Evolutionary conservation across 2,113 vertebrate genomes (phyloP).

Genomic region (Petaurus breviceps): DNA sequence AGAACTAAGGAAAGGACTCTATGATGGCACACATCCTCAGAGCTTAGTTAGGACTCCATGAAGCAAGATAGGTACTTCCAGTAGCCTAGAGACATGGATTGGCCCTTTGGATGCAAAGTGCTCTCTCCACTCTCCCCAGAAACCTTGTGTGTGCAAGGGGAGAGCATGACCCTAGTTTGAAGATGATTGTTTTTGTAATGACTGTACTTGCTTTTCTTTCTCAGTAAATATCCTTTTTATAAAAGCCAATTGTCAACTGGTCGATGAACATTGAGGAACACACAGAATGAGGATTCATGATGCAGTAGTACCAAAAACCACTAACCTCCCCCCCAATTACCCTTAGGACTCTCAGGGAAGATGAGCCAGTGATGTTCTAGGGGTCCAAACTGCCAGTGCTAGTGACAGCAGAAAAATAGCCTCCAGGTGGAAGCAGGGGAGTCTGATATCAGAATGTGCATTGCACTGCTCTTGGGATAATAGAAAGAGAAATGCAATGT

Average conservation of each 20-base stretch:
- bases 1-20: neutral
- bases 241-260: neutral
- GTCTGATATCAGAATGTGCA: neutral
- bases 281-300: neutral
- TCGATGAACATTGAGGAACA: neutral
- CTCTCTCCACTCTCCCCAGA: neutral
- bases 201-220: neutral
- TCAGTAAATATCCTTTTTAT: neutral
- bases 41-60: neutral
- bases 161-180: neutral
- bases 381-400: neutral
- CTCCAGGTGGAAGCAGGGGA: too few relatives aligned
- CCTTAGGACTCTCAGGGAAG: neutral
- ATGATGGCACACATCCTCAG: neutral
- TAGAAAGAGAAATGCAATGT: neutral
- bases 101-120: neutral
- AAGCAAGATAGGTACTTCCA: neutral
- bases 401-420: neutral
- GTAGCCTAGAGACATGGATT: neutral
- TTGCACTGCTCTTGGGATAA: neutral
- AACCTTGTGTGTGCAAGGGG: neutral
- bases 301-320: neutral
- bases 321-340: neutral
- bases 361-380: neutral
- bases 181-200: neutral